Base-by-base conservation (phyloP, 2,888 invertebrate genomes). In the Drosophila seclusa region DNA sequence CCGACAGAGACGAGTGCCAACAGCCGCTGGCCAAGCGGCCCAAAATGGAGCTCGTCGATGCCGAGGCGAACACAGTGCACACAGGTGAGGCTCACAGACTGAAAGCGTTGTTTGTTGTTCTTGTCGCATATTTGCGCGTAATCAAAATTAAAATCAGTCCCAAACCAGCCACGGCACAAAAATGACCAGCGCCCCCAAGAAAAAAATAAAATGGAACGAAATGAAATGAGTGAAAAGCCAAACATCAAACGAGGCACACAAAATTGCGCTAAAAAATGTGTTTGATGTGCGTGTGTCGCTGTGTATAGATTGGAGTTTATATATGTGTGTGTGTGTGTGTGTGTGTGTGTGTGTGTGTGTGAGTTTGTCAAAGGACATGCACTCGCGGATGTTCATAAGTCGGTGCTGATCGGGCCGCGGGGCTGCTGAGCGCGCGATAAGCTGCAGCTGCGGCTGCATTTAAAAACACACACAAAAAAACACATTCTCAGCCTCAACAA, bases 11-110 rank as follows among this genome's bases (percentile, higher is more conserved):
- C 11, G 80, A 76, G 27, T 89, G 89, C 81, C 87, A 93, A 62
- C 94, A 95, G 67, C 92, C 93, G 50, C 94, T 95, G 78, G 83
- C 90, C 66, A 97, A 97, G 93, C 96, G 97, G 90, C 95, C 95
- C 48, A 95, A 97, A 91, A 96, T 96, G 63, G 97, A 96, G 93
- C 95, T 96, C 40, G 97, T 96, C 73, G 98, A 98, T 92, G 97
- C 97, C 55, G 97, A 97, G 93, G 97, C 97, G 38, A 98, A 98
- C 92, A 98, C 98, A 68, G 96, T 97, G 94, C 97, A 97, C 93
- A 97, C 97, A 94, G 98, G 98, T 98, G 93, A 96, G 96, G 27
- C 11, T 18, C 8, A 96, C 2, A 21, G 32, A 32, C 31, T 13
- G 2, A 27, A 10, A 53, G 6, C 10, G 27, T n/a, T 16, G 3